Conservation (phyloP, 1,140 invertebrate species). For the Philopotamus ludificatus region DNA sequence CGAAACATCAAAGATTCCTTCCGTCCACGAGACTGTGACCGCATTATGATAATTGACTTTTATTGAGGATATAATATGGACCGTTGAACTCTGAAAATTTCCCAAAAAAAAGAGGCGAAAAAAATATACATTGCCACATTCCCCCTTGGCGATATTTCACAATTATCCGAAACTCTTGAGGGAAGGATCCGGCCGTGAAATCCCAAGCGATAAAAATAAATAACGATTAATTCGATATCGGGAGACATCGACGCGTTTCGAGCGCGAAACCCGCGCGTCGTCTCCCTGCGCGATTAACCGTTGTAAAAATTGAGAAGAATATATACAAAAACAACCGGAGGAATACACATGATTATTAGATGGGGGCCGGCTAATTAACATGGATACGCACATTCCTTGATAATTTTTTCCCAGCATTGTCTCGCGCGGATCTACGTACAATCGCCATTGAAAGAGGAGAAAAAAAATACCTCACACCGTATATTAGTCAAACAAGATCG, state of each 20-base stretch:
- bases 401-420: slow-evolving; percentile 16
- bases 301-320: too few species aligned
- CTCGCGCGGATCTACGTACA: neutral
- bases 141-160: neutral
- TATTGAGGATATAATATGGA: slow-evolving; percentile 28
- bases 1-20: slow-evolving; percentile 14
- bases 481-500: slow-evolving; percentile 14
- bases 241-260: too few species aligned
- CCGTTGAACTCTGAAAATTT: slow-evolving; percentile 21
- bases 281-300: too few species aligned
- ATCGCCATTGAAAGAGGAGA: slow-evolving; percentile 1
- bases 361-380: slow-evolving; percentile 1
- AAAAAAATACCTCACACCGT: slow-evolving; percentile 8
- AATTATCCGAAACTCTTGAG: neutral
- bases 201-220: too few species aligned
- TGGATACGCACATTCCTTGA: slow-evolving; percentile 17
- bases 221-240: too few species aligned
- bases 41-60: slow-evolving; percentile 15
- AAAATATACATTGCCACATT: too few species aligned
- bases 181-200: neutral
- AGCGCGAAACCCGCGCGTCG: too few species aligned
- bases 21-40: slow-evolving; percentile 15
- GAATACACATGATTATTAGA: slow-evolving; percentile 9
- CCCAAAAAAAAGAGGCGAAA: too few species aligned
- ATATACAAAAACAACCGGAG: neutral